These are phyloP conservation scores for Agonopterix arenella DNA, from an alignment of 2,888 invertebrate genomes.

Conservation along the genomic window DNA sequence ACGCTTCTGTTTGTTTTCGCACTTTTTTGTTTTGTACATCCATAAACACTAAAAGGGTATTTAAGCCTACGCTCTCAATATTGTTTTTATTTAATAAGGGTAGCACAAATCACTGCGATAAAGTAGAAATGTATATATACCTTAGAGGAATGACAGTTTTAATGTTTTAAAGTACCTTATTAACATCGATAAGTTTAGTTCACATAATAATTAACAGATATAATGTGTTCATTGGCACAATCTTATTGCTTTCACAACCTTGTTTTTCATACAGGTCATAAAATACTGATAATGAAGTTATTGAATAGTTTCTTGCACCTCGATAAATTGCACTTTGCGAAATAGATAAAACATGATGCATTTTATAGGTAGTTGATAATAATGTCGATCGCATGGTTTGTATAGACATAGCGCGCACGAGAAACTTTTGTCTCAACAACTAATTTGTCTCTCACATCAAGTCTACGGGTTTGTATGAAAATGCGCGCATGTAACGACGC, in stretches of 20 bases:
- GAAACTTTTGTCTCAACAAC: too few relatives aligned
- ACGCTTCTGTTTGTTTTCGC: background rate
- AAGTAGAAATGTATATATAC: too few relatives aligned
- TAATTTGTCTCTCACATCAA: too few relatives aligned
- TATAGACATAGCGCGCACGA: too few relatives aligned
- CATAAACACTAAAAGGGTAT: too few relatives aligned
- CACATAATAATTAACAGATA: background rate
- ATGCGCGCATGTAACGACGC: too few relatives aligned
- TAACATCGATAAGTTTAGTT: background rate
- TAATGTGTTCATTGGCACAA: background rate
- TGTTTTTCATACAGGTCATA: background rate
- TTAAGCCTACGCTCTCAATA: too few relatives aligned
- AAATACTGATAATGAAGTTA: background rate
- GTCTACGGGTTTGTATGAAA: too few relatives aligned
- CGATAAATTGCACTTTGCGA: background rate
- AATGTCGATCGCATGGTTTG: background rate
- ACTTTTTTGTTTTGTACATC: background rate
- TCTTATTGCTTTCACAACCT: background rate
- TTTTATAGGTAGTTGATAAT: background rate
- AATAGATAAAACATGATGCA: background rate
- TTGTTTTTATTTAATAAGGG: too few relatives aligned
- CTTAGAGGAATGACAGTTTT: too few relatives aligned
- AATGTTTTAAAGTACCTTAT: background rate
- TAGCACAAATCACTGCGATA: too few relatives aligned
- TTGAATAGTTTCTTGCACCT: background rate